These are phyloP conservation scores for Drosophila austrosaltans DNA, from an alignment of 2,888 invertebrate genomes.

Conservation along the genomic window DNA sequence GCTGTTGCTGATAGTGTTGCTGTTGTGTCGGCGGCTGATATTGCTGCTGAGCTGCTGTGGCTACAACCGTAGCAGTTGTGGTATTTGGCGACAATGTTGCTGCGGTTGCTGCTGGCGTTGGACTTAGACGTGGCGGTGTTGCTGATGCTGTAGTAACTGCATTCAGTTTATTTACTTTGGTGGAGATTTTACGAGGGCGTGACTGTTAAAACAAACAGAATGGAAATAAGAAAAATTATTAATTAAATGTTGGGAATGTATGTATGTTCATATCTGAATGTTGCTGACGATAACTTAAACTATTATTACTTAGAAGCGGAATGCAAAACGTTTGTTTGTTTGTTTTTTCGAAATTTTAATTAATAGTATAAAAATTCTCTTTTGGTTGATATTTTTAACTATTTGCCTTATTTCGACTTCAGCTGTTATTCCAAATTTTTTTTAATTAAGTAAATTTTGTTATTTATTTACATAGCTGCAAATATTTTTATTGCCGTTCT, in stretches of 20 bases:
- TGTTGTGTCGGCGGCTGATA: conserved; percentile 49
- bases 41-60: conserved; percentile 57
- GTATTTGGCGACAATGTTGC: conserved; percentile 81
- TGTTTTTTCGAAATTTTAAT: too few species aligned
- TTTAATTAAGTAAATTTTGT: conserved; percentile 68
- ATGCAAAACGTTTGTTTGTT: too few species aligned
- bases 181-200: conserved; percentile 81
- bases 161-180: conserved; percentile 82
- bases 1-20: conserved; percentile 62
- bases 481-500: conserved; percentile 70
- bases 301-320: neutral
- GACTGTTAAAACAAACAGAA: conserved; percentile 64
- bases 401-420: neutral
- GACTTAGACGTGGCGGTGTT: conserved; percentile 81
- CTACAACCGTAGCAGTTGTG: conserved; percentile 57
- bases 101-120: conserved; percentile 64
- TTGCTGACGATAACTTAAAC: neutral
- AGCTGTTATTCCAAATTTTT: conserved; percentile 44
- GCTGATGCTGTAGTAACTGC: conserved; percentile 79
- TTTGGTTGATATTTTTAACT: conserved; percentile 26
- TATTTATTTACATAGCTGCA: conserved; percentile 45
- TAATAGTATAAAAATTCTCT: conserved; percentile 16
- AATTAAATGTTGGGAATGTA: neutral
- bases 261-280: too few species aligned
- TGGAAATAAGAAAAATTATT: conserved; percentile 23